A percentile compares a stretch with the other conserved stretches of the same genome.
Evolutionary conservation across 1,140 invertebrate species (phyloP).

Genomic region (Brachionus rubens): DNA sequence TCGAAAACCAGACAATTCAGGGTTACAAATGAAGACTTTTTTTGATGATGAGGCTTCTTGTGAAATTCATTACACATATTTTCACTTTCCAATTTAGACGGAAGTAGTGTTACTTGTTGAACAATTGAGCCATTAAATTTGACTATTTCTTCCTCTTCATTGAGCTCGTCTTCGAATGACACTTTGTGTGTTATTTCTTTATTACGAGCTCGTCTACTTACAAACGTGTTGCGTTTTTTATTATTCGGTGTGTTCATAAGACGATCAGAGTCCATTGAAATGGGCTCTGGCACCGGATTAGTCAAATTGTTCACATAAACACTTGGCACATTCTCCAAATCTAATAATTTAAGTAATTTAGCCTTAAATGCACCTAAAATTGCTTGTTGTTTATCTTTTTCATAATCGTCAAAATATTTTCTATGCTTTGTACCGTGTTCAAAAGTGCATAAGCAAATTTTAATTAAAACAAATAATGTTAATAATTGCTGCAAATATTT

Average conservation of each 20-base stretch:
- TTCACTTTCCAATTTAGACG: not conserved
- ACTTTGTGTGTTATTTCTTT: not conserved
- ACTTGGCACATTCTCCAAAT: not conserved
- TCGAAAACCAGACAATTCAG: not conserved
- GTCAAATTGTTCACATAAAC: not conserved
- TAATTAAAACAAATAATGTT: too few species aligned
- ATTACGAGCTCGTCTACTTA: not conserved
- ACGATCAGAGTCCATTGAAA: not conserved
- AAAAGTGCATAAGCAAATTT: not conserved
- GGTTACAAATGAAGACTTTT: not conserved
- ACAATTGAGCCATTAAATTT: conserved; percentile 17
- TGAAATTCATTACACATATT: not conserved
- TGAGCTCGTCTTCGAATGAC: not conserved
- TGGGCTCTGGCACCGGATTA: conserved; percentile 7
- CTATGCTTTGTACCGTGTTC: not conserved
- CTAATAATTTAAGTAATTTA: conserved; percentile 17
- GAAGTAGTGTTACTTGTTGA: not conserved
- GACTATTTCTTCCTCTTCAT: not conserved
- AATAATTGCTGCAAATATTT: conserved; percentile 5
- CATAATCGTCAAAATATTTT: not conserved
- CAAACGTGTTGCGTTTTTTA: not conserved
- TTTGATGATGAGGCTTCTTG: not conserved
- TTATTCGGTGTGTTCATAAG: not conserved
- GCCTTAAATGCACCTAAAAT: not conserved
- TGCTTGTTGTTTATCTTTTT: conserved; percentile 21